Percentiles rank a stretch among this genome's conserved stretches.
phyloP scores from a whole-genome alignment of 1,140 invertebrate species.

The Rhagoletis zephyria region DNA sequence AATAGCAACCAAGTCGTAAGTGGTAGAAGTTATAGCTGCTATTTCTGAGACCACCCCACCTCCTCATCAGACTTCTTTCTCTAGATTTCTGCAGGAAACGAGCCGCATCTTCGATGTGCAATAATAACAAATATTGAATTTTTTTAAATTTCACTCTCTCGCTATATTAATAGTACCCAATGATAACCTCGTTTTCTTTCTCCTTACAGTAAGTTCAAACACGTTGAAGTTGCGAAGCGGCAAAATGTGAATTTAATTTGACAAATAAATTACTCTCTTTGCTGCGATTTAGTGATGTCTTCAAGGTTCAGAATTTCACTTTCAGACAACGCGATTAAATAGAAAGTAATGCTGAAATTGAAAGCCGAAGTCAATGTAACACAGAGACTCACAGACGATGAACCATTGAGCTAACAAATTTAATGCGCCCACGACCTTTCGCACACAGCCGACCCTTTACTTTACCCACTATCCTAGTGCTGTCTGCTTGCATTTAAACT shows the following conservation, averaged over 20 bases:
- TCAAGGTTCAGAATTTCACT: slow-evolving; percentile 29
- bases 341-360: background rate
- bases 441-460: background rate
- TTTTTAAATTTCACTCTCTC: background rate
- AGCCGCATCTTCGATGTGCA: no score
- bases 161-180: background rate
- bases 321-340: background rate
- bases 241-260: background rate
- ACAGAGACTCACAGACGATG: background rate
- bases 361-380: background rate
- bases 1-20: no score
- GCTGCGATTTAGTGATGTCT: background rate
- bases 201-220: background rate
- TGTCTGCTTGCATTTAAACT: background rate
- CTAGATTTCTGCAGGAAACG: no score
- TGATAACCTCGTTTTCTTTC: background rate
- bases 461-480: background rate
- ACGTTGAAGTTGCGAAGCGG: background rate
- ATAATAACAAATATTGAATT: no score
- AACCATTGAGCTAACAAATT: background rate
- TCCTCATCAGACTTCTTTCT: no score
- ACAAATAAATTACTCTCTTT: background rate
- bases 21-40: no score
- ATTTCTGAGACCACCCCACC: no score
- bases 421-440: slow-evolving; percentile 13